phyloP scores from a whole-genome alignment of 2,888 invertebrate genomes.

The Tetanocera ferruginea region DNA sequence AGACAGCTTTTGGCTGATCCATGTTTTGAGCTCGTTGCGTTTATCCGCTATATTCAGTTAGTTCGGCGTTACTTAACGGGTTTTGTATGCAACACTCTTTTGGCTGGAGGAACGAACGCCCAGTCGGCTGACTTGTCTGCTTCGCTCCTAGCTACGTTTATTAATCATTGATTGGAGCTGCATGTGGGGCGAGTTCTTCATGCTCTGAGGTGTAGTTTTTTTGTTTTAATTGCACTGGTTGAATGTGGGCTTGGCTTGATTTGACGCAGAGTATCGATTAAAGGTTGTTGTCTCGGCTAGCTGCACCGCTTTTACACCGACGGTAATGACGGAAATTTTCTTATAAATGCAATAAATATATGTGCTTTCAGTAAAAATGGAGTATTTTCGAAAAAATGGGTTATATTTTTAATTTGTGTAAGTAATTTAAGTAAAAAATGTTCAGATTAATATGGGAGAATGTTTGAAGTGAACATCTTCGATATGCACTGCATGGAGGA shows the following conservation, averaged over 20 bases:
- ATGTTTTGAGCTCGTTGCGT: constrained; percentile 3
- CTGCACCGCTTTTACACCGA: neutral
- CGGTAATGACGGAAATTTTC: neutral
- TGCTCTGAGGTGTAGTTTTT: neutral
- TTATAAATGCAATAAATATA: too few species aligned
- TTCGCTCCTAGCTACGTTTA: constrained; percentile 4
- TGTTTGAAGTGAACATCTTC: too few species aligned
- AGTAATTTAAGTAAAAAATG: too few species aligned
- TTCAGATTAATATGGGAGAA: too few species aligned
- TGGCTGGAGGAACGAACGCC: neutral
- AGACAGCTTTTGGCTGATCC: neutral
- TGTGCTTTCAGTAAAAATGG: too few species aligned
- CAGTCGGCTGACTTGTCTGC: neutral
- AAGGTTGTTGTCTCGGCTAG: constrained; percentile 43
- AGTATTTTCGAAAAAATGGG: too few species aligned
- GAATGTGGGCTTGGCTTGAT: constrained; percentile 43
- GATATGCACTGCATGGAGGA: too few species aligned
- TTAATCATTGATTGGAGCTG: neutral
- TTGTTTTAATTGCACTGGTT: neutral
- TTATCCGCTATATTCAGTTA: neutral
- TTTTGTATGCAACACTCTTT: neutral
- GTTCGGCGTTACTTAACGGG: constrained; percentile 3
- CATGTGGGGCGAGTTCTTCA: constrained; percentile 3
- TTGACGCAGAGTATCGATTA: neutral
- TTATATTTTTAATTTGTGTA: too few species aligned